phyloP scores from a whole-genome alignment of 1,140 invertebrate genomes.

The Pseudomyrmex gracilis region DNA sequence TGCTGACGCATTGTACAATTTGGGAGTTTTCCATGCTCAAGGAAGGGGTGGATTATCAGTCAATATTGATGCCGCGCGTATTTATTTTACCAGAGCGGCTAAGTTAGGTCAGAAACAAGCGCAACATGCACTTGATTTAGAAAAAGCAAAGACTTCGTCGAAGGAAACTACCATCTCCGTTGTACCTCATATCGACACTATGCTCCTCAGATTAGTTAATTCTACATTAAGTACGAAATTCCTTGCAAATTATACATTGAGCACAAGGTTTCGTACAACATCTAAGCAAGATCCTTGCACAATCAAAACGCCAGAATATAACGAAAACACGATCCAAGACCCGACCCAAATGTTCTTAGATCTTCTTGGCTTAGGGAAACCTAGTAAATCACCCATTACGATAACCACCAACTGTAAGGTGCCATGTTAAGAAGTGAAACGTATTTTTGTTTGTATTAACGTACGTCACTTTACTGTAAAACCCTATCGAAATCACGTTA shows the following conservation, averaged over 20 bases:
- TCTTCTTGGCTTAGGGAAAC: constrained; percentile 68
- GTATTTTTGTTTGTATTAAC: constrained; percentile 8
- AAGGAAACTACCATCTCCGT: background rate
- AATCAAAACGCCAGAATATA: constrained; percentile 5
- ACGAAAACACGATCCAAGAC: constrained; percentile 24
- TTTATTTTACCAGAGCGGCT: constrained; percentile 86
- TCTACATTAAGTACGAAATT: constrained; percentile 33
- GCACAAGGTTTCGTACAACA: background rate
- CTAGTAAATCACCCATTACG: constrained; percentile 58
- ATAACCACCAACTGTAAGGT: constrained; percentile 42
- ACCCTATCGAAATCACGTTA: background rate
- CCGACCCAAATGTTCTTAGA: constrained; percentile 75
- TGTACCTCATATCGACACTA: constrained; percentile 19
- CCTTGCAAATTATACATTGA: background rate
- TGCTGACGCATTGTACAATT: constrained; percentile 88
- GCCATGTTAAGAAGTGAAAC: constrained; percentile 58
- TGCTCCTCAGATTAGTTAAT: constrained; percentile 58
- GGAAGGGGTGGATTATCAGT: constrained; percentile 86
- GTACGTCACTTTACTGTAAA: no score
- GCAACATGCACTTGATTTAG: constrained; percentile 83
- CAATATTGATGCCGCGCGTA: constrained; percentile 83
- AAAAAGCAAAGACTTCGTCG: constrained; percentile 59
- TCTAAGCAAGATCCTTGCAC: constrained; percentile 21
- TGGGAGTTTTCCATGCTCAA: constrained; percentile 88
- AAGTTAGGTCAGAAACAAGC: constrained; percentile 87